Conservation (phyloP, 2,113 vertebrate genomes). For the Nibea coibor region DNA sequence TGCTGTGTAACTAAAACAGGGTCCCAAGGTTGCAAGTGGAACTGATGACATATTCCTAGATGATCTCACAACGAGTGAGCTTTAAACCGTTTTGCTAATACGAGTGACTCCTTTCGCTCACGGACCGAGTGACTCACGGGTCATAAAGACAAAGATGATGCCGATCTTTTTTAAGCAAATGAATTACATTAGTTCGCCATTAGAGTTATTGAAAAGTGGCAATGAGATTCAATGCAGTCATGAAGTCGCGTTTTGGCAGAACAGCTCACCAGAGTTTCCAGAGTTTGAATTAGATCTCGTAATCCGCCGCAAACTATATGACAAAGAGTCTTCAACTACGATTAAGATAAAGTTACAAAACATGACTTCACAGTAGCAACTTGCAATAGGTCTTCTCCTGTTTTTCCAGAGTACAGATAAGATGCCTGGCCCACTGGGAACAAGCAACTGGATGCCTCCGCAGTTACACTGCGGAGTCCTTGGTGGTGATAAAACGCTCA, state of each 20-base stretch:
- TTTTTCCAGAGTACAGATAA: constrained; percentile 51
- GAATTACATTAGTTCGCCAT: neutral
- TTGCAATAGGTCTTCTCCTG: constrained; percentile 36
- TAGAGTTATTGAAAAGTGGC: neutral
- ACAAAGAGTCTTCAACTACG: constrained; percentile 9
- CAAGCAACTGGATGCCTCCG: constrained; percentile 47
- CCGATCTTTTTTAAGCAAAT: neutral
- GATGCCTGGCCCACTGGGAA: constrained; percentile 44
- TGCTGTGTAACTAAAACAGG: constrained; percentile 36
- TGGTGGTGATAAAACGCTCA: constrained; percentile 74
- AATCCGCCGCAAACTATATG: neutral
- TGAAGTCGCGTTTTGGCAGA: constrained; percentile 3
- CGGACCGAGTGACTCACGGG: constrained; percentile 42
- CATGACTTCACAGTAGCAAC: constrained; percentile 23
- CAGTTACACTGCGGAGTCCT: constrained; percentile 55
- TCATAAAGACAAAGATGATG: constrained; percentile 32
- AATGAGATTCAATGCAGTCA: neutral
- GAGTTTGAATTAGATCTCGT: neutral
- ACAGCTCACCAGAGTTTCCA: constrained; percentile 5
- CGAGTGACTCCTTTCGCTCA: constrained; percentile 30
- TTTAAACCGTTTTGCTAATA: constrained; percentile 32
- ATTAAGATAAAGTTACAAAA: constrained; percentile 32
- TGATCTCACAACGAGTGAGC: constrained; percentile 55
- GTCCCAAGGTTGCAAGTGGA: constrained; percentile 37
- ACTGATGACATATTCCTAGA: constrained; percentile 60